Evolutionary conservation across 2,113 vertebrate genomes (phyloP).

Genomic region (Puma concolor): DNA sequence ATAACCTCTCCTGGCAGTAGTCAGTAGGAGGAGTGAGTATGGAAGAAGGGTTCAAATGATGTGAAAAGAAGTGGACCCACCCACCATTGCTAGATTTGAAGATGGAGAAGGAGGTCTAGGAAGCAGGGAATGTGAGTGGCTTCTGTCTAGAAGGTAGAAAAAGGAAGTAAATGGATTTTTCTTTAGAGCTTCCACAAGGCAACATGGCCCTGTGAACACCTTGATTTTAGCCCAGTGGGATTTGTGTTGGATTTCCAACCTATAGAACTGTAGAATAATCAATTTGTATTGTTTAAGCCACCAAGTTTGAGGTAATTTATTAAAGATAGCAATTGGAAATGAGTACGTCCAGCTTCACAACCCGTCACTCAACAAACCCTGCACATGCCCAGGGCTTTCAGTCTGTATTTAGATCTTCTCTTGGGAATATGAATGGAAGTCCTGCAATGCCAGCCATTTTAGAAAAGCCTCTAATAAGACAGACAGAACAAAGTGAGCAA

Average conservation of each 20-base stretch:
- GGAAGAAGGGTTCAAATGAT: neutral
- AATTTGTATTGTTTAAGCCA: neutral
- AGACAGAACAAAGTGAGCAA: neutral
- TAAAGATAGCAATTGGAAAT: neutral
- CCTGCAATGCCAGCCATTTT: neutral
- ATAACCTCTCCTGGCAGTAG: neutral
- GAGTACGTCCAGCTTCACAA: neutral
- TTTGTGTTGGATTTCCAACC: neutral
- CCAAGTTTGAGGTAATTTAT: neutral
- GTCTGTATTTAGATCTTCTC: neutral
- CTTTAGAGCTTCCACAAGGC: neutral
- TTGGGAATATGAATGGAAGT: neutral
- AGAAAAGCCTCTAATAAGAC: neutral
- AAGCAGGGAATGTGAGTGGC: neutral
- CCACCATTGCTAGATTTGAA: neutral
- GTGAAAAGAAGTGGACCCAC: neutral
- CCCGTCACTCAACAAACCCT: neutral
- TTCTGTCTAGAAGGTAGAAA: neutral
- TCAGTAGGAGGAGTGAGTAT: neutral
- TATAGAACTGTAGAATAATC: neutral
- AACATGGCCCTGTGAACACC: neutral
- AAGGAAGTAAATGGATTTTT: neutral
- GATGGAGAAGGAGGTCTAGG: neutral
- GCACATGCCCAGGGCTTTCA: neutral
- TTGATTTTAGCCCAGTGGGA: neutral